Conservation (phyloP, 1,140 invertebrate species). For the Drosophila suzukii region DNA sequence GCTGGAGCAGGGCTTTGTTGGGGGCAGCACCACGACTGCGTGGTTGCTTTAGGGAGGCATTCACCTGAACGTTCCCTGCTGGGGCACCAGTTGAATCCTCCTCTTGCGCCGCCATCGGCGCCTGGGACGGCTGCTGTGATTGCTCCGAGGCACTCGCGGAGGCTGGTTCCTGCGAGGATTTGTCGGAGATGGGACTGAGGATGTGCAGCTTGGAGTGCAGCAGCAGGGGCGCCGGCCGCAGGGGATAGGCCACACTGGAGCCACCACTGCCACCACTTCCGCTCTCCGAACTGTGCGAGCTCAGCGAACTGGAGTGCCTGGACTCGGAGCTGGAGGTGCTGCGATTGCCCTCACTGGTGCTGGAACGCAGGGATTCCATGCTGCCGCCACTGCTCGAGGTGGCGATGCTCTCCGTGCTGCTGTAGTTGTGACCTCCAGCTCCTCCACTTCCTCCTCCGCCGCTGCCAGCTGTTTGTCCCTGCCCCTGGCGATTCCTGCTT, state of each 20-base stretch:
- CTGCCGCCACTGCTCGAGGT: constrained; percentile 93
- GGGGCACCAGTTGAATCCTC: constrained; percentile 41
- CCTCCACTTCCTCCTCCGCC: too few species aligned
- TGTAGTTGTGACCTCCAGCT: constrained; percentile 87
- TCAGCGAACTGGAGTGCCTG: constrained; percentile 90
- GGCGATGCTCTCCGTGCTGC: constrained; percentile 93
- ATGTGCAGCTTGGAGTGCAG: constrained; percentile 92
- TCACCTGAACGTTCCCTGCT: constrained; percentile 42
- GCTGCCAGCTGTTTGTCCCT: constrained; percentile 73
- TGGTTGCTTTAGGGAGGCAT: constrained; percentile 84
- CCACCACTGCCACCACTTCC: constrained; percentile 85
- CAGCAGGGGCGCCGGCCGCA: constrained; percentile 87
- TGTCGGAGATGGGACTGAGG: constrained; percentile 94
- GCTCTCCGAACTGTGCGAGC: constrained; percentile 93
- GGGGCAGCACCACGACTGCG: constrained; percentile 85
- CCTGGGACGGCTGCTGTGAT: constrained; percentile 83
- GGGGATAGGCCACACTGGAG: constrained; percentile 86
- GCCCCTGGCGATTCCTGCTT: constrained; percentile 9
- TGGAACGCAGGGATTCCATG: constrained; percentile 92
- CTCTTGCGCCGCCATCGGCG: constrained; percentile 85
- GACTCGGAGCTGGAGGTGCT: constrained; percentile 92
- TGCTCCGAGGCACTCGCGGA: constrained; percentile 91
- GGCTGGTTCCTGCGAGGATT: constrained; percentile 93
- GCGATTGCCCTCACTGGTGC: constrained; percentile 92
- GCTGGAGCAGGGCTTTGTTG: constrained; percentile 91